Percentiles rank a stretch among this genome's conserved stretches.
These are phyloP conservation scores for Hydropsyche betteni DNA, from an alignment of 2,888 invertebrate genomes.

Conservation along the genomic window DNA sequence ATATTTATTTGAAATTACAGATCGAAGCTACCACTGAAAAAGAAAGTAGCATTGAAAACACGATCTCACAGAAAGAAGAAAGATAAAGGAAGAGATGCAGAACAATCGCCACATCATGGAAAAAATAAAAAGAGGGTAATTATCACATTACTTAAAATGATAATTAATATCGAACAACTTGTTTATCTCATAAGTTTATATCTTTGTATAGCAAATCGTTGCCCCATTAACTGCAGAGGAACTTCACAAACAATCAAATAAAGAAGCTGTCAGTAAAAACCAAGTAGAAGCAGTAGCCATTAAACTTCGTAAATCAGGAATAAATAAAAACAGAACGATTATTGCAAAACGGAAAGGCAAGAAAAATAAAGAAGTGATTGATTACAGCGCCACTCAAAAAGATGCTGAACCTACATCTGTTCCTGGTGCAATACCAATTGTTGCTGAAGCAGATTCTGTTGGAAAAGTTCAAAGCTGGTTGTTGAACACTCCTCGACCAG, in stretches of 20 bases:
- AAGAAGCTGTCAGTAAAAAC: conserved; percentile 54
- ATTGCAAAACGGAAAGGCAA: conserved; percentile 66
- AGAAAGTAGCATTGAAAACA: conserved; percentile 77
- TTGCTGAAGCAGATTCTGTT: conserved; percentile 66
- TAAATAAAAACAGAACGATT: conserved; percentile 54
- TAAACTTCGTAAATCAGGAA: conserved; percentile 58
- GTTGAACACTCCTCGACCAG: conserved; percentile 74
- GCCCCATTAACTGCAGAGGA: conserved; percentile 64
- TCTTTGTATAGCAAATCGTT: conserved; percentile 18
- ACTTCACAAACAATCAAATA: conserved; percentile 63
- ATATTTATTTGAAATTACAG: conserved; percentile 59
- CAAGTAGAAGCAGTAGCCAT: conserved; percentile 55
- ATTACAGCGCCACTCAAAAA: conserved; percentile 76
- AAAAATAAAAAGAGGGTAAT: conserved; percentile 65
- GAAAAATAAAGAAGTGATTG: conserved; percentile 79
- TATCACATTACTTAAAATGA: conserved; percentile 34
- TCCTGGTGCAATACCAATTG: conserved; percentile 62
- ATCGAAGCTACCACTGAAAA: conserved; percentile 86
- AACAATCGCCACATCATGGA: conserved; percentile 57
- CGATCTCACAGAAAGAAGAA: conserved; percentile 68
- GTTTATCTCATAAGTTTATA: neutral
- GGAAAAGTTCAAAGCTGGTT: conserved; percentile 90
- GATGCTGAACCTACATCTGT: conserved; percentile 57
- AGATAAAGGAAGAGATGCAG: conserved; percentile 51
- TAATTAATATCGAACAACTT: conserved; percentile 10